phyloP scores from a whole-genome alignment of 2,113 vertebrate species.

The Thinocorus orbignyianus region DNA sequence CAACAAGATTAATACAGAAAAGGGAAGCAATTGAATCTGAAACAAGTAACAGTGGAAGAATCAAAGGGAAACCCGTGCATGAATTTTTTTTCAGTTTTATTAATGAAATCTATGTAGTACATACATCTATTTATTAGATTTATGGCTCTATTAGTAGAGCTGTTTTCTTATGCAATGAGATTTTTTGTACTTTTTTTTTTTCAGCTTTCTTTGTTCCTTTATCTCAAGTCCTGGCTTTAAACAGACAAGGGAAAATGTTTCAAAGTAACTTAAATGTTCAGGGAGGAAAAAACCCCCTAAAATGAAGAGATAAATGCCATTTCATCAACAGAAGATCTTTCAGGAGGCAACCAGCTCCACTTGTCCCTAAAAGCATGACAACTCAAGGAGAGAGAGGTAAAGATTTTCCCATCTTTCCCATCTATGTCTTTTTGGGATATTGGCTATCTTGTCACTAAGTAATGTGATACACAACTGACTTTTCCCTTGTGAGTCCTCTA shows the following conservation, averaged over 20 bases:
- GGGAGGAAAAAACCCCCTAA: neutral
- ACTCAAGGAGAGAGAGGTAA: neutral
- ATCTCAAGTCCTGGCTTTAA: neutral
- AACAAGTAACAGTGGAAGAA: conserved; percentile 32
- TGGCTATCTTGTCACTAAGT: neutral
- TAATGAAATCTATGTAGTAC: neutral
- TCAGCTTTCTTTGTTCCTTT: neutral
- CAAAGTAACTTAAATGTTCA: neutral
- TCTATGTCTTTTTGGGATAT: conserved; percentile 25
- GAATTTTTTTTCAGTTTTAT: neutral
- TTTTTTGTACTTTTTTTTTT: neutral
- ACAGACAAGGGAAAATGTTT: neutral
- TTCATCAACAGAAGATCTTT: neutral
- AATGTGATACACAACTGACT: neutral
- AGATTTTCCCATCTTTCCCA: neutral
- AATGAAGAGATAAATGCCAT: neutral
- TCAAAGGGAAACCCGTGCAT: neutral
- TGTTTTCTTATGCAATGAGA: neutral
- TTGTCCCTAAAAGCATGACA: neutral
- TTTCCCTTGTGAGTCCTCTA: neutral
- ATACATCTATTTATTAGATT: conserved; percentile 10
- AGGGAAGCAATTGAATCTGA: neutral
- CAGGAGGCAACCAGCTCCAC: neutral
- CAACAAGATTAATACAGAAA: conserved; percentile 16
- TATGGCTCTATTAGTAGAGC: neutral